A percentile compares a stretch with the other conserved stretches of the same genome.
Conservation (phyloP, 2,113 vertebrate species). For the Corapipo altera region DNA sequence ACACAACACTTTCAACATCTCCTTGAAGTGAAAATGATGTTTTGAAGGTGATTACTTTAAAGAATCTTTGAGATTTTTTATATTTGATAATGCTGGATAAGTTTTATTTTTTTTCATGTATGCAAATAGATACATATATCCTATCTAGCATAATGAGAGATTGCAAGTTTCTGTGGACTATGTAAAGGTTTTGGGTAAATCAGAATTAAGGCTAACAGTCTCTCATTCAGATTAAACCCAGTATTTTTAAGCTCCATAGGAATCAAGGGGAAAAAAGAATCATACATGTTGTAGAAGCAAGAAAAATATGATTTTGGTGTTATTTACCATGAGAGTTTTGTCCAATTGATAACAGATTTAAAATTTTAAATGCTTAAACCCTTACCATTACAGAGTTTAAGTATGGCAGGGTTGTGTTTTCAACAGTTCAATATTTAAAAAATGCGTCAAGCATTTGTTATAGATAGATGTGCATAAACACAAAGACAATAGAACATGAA, state of each 20-base stretch:
- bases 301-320: not conserved
- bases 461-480: not conserved
- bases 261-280: not conserved
- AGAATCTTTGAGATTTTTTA: not conserved
- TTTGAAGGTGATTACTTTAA: not conserved
- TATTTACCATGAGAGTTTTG: not conserved
- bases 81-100: not conserved
- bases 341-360: not conserved
- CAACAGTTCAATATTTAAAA: not conserved
- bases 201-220: not conserved
- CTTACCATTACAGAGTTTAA: not conserved
- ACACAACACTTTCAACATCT: not conserved
- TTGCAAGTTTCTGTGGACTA: not conserved
- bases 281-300: not conserved
- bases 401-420: fast-evolving
- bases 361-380: not conserved
- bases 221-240: not conserved
- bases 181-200: not conserved
- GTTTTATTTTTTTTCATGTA: not conserved
- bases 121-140: not conserved
- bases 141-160: not conserved
- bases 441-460: not conserved
- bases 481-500: not conserved
- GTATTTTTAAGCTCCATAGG: not conserved
- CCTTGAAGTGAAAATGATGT: not conserved